These are phyloP conservation scores for Sturnus vulgaris DNA, from an alignment of 2,113 vertebrate species.

Conservation along the genomic window DNA sequence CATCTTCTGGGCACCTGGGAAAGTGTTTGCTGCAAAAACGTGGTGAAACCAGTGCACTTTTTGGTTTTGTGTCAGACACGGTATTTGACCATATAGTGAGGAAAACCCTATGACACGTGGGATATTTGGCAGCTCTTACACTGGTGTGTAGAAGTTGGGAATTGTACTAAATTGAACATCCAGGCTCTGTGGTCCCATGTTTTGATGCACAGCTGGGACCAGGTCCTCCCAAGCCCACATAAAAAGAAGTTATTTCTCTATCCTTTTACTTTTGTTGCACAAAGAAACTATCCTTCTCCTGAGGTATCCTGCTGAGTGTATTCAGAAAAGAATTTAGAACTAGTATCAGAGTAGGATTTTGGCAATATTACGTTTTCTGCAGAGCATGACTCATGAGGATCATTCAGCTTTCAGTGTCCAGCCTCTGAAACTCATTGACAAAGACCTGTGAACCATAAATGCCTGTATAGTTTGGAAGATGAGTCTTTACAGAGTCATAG, in stretches of 20 bases:
- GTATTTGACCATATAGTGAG: background rate
- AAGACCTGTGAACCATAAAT: background rate
- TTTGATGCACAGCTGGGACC: background rate
- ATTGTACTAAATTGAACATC: background rate
- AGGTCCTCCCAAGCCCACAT: fast-evolving
- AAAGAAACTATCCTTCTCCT: background rate
- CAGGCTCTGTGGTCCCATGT: background rate
- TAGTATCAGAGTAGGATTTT: background rate
- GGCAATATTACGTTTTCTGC: background rate
- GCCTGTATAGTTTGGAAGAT: background rate
- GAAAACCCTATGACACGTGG: fast-evolving
- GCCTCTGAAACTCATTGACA: background rate
- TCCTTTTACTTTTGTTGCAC: background rate
- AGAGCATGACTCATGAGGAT: background rate
- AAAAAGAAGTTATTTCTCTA: background rate
- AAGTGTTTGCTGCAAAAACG: background rate
- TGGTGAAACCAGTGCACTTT: background rate
- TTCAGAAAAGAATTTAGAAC: background rate
- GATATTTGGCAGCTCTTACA: background rate
- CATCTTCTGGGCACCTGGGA: background rate
- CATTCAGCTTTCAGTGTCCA: background rate
- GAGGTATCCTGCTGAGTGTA: background rate
- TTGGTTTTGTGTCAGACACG: background rate
- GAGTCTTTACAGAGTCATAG: background rate
- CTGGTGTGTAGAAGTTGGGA: background rate